These are phyloP conservation scores for Mormyrus lacerda DNA, from an alignment of 2,113 vertebrate genomes.

Conservation along the genomic window DNA sequence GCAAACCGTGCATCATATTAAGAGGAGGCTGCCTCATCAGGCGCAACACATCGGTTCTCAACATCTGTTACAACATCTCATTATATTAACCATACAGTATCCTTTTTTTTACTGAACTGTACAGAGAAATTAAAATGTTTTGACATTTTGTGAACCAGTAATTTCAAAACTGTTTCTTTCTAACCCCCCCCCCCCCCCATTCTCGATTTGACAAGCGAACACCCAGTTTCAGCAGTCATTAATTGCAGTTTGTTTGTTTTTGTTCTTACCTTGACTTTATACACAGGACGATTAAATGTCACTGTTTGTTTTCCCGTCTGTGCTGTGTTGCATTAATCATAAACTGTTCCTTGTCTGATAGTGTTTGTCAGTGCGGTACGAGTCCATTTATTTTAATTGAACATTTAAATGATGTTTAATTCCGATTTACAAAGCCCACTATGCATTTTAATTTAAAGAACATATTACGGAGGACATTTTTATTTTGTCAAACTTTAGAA, in stretches of 20 bases:
- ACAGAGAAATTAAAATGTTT: background rate
- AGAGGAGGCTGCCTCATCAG: background rate
- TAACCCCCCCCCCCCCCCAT: background rate
- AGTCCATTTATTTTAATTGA: background rate
- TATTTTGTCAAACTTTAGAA: background rate
- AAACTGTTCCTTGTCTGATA: background rate
- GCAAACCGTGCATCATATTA: background rate
- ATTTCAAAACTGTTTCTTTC: background rate
- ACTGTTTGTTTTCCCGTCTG: background rate
- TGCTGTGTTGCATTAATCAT: background rate
- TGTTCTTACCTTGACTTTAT: background rate
- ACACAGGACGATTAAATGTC: background rate
- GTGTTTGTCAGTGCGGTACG: background rate
- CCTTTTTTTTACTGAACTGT: background rate
- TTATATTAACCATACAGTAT: background rate
- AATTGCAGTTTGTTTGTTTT: background rate
- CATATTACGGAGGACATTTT: background rate
- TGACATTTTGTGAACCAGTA: background rate
- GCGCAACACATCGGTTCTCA: background rate
- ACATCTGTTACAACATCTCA: background rate
- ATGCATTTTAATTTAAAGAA: background rate
- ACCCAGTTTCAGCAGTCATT: background rate
- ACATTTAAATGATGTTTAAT: background rate
- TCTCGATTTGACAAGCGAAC: background rate
- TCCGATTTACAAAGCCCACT: background rate